Percentiles rank a stretch among this genome's conserved stretches.
These are phyloP conservation scores for Cladopsammia gracilis DNA, from an alignment of 64 coral and sea anemone genomes.

Conservation along the genomic window DNA sequence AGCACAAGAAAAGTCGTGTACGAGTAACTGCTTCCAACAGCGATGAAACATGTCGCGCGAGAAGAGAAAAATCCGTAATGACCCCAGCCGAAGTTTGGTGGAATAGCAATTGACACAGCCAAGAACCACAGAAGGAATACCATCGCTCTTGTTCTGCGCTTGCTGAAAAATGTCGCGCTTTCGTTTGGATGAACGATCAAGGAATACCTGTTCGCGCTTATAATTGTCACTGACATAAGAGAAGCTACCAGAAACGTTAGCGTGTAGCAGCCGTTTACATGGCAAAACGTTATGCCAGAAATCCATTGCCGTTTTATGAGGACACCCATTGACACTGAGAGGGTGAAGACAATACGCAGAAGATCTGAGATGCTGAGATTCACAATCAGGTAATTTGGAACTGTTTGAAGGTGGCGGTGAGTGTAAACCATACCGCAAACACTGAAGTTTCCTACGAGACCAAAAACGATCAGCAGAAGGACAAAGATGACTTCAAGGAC, in stretches of 20 bases:
- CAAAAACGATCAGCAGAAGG: conserved; percentile 70
- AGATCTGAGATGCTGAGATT: conserved; percentile 83
- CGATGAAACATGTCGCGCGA: conserved; percentile 88
- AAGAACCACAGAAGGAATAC: conserved; percentile 66
- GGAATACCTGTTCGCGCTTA: conserved; percentile 83
- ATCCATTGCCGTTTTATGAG: conserved; percentile 77
- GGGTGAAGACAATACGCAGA: conserved; percentile 61
- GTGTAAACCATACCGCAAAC: conserved; percentile 68
- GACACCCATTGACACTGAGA: conserved; percentile 75
- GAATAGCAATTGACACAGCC: conserved; percentile 45
- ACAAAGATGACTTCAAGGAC: conserved; percentile 65
- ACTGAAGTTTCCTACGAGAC: conserved; percentile 80
- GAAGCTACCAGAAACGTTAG: conserved; percentile 69
- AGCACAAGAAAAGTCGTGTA: conserved; percentile 82
- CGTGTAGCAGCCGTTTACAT: conserved; percentile 88
- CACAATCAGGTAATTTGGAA: conserved; percentile 69
- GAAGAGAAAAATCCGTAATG: conserved; percentile 74
- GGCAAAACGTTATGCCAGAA: conserved; percentile 65
- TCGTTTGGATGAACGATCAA: conserved; percentile 58
- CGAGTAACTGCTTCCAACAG: conserved; percentile 70
- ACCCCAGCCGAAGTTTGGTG: conserved; percentile 78
- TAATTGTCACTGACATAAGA: conserved; percentile 78
- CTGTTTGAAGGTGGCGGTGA: conserved; percentile 57
- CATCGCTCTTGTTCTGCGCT: conserved; percentile 40
- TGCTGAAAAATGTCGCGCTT: conserved; percentile 59